These are phyloP conservation scores for Acanthornis magna DNA, from an alignment of 2,797 vertebrate genomes.

Conservation along the genomic window DNA sequence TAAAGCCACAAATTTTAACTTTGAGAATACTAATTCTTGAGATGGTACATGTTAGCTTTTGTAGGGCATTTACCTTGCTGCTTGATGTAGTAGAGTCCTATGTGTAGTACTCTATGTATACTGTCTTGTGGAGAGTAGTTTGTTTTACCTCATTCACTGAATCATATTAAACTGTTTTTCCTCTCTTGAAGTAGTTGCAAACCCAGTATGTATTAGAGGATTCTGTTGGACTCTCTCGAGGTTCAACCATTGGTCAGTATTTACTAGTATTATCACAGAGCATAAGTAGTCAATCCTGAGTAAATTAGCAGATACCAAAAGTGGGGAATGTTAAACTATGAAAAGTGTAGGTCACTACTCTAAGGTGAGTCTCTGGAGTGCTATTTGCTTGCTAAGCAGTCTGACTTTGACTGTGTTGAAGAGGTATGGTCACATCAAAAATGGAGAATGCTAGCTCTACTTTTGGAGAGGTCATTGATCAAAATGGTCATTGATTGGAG, in stretches of 20 bases:
- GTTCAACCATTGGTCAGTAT: neutral
- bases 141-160: neutral
- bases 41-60: neutral
- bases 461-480: neutral
- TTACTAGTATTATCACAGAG: neutral
- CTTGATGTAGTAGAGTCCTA: neutral
- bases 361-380: neutral
- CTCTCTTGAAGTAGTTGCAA: neutral
- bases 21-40: neutral
- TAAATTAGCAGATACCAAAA: neutral
- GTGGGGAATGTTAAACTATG: neutral
- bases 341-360: neutral
- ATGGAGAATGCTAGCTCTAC: neutral
- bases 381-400: neutral
- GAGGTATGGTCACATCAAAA: neutral
- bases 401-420: neutral
- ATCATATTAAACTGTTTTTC: neutral
- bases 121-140: neutral
- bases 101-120: accelerated
- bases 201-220: neutral
- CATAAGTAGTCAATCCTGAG: neutral
- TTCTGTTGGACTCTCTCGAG: neutral
- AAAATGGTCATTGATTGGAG: neutral
- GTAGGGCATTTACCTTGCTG: neutral
- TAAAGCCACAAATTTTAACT: neutral